Conservation (phyloP, 2,113 vertebrate genomes). For the Procapra przewalskii region DNA sequence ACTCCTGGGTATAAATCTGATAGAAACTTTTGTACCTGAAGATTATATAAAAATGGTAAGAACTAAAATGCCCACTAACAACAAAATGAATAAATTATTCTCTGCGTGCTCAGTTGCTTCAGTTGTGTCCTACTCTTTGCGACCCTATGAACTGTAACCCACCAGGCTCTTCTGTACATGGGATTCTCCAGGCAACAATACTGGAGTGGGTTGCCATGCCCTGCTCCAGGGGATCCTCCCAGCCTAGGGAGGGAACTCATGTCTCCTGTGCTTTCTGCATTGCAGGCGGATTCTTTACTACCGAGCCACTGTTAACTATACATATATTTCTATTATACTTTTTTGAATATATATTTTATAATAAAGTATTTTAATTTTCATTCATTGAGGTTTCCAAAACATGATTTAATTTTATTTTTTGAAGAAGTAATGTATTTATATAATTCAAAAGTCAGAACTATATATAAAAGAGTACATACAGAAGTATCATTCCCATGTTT, state of each 20-base stretch:
- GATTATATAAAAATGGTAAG: neutral
- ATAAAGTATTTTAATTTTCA: constrained; percentile 4
- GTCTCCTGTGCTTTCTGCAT: neutral
- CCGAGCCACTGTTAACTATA: neutral
- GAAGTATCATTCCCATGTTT: neutral
- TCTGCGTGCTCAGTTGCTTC: neutral
- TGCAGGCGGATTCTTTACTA: neutral
- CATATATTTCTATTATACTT: neutral
- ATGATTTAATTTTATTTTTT: constrained; percentile 2
- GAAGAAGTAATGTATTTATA: neutral
- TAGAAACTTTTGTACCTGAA: neutral
- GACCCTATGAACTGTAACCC: neutral
- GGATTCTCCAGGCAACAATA: neutral
- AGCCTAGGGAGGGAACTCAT: neutral
- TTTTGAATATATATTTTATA: constrained; percentile 16
- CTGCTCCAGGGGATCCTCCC: neutral
- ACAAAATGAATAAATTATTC: constrained; percentile 11
- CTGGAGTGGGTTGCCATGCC: neutral
- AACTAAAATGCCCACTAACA: neutral
- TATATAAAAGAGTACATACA: neutral
- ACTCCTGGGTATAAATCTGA: neutral
- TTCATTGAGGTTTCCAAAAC: neutral
- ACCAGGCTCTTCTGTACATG: neutral
- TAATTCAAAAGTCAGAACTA: constrained; percentile 29
- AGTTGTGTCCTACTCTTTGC: neutral